Evolutionary conservation across 1,140 invertebrate genomes (phyloP).

Genomic region (Drosophila parabipectinata): DNA sequence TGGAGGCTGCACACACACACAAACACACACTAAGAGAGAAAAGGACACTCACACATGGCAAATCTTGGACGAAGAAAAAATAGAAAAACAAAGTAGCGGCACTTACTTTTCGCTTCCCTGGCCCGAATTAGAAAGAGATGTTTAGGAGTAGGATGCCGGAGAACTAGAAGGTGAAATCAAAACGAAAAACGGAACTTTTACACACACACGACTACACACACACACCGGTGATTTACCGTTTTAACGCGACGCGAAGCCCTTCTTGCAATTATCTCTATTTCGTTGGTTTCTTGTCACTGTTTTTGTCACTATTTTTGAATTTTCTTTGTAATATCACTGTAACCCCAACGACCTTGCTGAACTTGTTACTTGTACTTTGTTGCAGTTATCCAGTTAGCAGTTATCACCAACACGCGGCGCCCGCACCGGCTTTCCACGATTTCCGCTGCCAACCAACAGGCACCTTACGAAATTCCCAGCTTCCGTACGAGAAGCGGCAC

Average conservation of each 20-base stretch:
- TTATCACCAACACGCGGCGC: background rate
- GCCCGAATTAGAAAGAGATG: background rate
- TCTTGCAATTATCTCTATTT: background rate
- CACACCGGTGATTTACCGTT: conserved; percentile 47
- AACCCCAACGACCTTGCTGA: background rate
- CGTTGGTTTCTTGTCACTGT: background rate
- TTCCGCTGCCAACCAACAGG: too few species aligned
- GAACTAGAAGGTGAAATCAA: conserved; percentile 7
- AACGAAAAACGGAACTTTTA: conserved; percentile 33
- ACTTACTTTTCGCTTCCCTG: conserved; percentile 38
- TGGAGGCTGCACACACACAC: conserved; percentile 47
- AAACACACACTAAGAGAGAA: background rate
- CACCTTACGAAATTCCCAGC: background rate
- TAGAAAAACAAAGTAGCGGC: conserved; percentile 37
- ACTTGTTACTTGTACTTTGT: background rate
- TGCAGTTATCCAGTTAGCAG: background rate
- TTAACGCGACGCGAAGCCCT: conserved; percentile 3
- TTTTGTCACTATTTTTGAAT: too few species aligned
- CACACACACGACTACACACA: conserved; percentile 30
- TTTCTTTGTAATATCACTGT: background rate
- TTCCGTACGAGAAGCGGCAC: background rate
- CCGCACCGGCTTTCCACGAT: background rate
- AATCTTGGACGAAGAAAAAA: conserved; percentile 62
- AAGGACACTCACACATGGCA: conserved; percentile 26
- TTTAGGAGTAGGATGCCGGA: background rate